Evolutionary conservation across 2,888 invertebrate species (phyloP).

Genomic region (Dicycla oo): DNA sequence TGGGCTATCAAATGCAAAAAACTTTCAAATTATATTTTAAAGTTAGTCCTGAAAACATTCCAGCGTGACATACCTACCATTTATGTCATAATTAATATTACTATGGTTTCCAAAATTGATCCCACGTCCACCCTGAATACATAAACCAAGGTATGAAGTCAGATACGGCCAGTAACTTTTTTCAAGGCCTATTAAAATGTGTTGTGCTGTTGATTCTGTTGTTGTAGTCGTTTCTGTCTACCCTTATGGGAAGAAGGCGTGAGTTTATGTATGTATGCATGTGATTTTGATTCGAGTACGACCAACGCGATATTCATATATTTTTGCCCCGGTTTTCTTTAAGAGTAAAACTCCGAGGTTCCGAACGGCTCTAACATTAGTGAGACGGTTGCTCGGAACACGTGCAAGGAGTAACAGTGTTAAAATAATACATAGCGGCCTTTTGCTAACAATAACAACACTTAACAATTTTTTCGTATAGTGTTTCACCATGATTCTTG

Average conservation of each 20-base stretch:
- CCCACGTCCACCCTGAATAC: too few relatives aligned
- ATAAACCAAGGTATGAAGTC: not conserved
- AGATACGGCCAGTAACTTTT: not conserved
- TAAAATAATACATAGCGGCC: slow-evolving; percentile 31
- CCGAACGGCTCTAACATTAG: slow-evolving; percentile 22
- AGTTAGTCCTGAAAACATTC: not conserved
- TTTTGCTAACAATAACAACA: slow-evolving; percentile 14
- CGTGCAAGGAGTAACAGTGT: slow-evolving; percentile 14
- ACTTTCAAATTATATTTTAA: not conserved
- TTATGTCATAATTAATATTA: not conserved
- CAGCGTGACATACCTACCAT: not conserved
- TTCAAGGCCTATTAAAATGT: not conserved
- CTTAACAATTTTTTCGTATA: not conserved
- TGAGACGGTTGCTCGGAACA: slow-evolving; percentile 27
- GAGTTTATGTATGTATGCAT: too few relatives aligned
- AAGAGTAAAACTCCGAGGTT: slow-evolving; percentile 7
- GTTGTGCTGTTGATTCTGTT: slow-evolving; percentile 1
- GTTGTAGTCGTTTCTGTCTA: too few relatives aligned
- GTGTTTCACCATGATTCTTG: not conserved
- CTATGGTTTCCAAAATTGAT: not conserved
- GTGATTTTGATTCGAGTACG: not conserved
- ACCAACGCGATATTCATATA: slow-evolving; percentile 2
- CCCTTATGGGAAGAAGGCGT: too few relatives aligned
- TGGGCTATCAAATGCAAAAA: too few relatives aligned
- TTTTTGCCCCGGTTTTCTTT: slow-evolving; percentile 21